These are phyloP conservation scores for Thalassophryne amazonica DNA, from an alignment of 2,797 vertebrate genomes.

Conservation along the genomic window DNA sequence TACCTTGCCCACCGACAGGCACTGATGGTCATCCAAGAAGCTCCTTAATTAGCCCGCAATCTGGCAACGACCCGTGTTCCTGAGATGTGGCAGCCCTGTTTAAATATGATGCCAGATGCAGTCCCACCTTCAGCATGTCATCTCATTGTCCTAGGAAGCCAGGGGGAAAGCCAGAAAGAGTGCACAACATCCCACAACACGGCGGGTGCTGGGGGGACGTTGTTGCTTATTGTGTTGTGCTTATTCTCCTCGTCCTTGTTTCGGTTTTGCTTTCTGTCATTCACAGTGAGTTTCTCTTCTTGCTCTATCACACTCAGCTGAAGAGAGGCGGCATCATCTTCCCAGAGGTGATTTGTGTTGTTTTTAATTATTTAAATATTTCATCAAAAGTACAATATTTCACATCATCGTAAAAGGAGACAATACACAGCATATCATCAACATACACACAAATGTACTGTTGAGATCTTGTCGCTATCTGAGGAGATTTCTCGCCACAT, in stretches of 20 bases:
- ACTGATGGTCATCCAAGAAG: conserved; percentile 87
- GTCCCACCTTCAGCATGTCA: conserved; percentile 82
- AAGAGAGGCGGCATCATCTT: no score
- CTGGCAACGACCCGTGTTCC: conserved; percentile 81
- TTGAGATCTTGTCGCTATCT: no score
- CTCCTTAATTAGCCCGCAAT: conserved; percentile 86
- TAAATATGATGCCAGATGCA: conserved; percentile 83
- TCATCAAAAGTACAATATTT: conserved; percentile 10
- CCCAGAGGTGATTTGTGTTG: no score
- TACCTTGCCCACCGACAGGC: conserved; percentile 81
- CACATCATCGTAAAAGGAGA: background rate
- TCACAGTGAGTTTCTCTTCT: conserved; percentile 13
- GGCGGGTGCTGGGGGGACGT: conserved; percentile 62
- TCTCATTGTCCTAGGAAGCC: conserved; percentile 79
- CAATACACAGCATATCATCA: background rate
- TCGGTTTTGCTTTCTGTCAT: conserved; percentile 55
- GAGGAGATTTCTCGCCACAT: no score
- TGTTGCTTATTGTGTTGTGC: conserved; percentile 51
- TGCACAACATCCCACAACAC: conserved; percentile 63
- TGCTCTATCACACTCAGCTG: conserved; percentile 36
- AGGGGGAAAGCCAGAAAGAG: conserved; percentile 52
- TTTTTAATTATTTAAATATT: conserved; percentile 17
- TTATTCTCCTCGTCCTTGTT: conserved; percentile 46
- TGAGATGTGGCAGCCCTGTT: conserved; percentile 81
- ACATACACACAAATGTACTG: background rate